Evolutionary conservation across 37 sponge, comb jelly and placozoan species (phyloP).

Genomic region (Corticium candelabrum): DNA sequence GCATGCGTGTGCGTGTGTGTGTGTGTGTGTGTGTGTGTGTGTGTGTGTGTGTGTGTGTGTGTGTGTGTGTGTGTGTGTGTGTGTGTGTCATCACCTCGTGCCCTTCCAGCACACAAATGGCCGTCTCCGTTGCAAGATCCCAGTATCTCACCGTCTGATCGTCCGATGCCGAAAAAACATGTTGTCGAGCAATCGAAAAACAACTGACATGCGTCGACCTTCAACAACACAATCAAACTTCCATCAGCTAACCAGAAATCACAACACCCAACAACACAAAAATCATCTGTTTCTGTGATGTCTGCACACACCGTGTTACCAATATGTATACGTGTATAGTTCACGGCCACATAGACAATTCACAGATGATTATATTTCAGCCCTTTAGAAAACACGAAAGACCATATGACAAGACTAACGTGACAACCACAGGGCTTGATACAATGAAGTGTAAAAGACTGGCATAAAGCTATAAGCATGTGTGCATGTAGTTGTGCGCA

Average conservation of each 20-base stretch:
- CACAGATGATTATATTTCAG: background rate
- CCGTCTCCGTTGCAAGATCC: constrained; percentile 71
- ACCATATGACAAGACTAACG: no score
- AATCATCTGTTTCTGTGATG: no score
- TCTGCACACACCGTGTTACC: background rate
- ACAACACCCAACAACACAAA: no score
- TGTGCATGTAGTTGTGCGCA: no score
- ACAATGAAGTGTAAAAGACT: no score
- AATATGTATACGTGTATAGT: background rate
- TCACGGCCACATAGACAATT: background rate
- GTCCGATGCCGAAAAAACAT: constrained; percentile 70
- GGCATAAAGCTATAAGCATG: no score
- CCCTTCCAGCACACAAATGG: constrained; percentile 27
- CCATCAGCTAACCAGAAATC: no score
- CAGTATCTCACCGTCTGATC: constrained; percentile 68
- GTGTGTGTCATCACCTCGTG: constrained; percentile 29
- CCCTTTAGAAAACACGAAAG: background rate
- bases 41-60: no score
- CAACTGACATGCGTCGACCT: background rate
- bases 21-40: no score
- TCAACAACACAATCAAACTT: no score
- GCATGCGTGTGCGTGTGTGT: no score
- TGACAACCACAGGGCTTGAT: no score
- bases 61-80: background rate
- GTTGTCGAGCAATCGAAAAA: constrained; percentile 58